A percentile compares a stretch with the other conserved stretches of the same genome.
phyloP scores from a whole-genome alignment of 2,888 invertebrate genomes.

The Aradus depressus region DNA sequence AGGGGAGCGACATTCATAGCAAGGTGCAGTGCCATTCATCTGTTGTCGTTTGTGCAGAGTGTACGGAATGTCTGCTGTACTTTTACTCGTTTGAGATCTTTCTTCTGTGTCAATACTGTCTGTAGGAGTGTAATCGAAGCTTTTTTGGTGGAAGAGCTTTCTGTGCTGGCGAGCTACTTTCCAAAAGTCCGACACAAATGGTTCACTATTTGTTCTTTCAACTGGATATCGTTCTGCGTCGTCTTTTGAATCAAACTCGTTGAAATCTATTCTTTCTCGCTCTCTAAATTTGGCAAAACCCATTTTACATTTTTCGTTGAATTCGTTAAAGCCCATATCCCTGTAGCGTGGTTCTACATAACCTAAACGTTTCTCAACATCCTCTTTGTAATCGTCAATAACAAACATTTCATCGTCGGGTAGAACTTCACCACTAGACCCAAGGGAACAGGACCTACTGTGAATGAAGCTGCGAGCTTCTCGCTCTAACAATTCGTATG shows the following conservation, averaged over 20 bases:
- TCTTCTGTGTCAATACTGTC: slow-evolving; percentile 50
- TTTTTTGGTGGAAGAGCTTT: slow-evolving; percentile 44
- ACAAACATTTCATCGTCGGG: slow-evolving; percentile 68
- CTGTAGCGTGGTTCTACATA: slow-evolving; percentile 32
- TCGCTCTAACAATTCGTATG: slow-evolving; percentile 66
- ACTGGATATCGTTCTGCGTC: slow-evolving; percentile 35
- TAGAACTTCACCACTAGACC: slow-evolving; percentile 63
- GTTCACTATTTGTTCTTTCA: slow-evolving; percentile 71
- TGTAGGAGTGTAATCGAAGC: slow-evolving; percentile 31
- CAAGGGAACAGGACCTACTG: slow-evolving; percentile 38
- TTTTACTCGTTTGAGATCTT: slow-evolving; percentile 43
- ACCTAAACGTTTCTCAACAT: slow-evolving; percentile 29
- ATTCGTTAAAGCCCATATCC: slow-evolving; percentile 32
- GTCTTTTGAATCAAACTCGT: slow-evolving; percentile 33
- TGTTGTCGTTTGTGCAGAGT: slow-evolving; percentile 73
- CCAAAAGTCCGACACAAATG: slow-evolving; percentile 56
- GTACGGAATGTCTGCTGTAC: slow-evolving; percentile 67
- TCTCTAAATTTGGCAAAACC: slow-evolving; percentile 29
- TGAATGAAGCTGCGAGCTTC: slow-evolving; percentile 23
- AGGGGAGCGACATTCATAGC: slow-evolving; percentile 27
- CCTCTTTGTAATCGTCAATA: slow-evolving; percentile 53
- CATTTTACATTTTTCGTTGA: slow-evolving; percentile 33
- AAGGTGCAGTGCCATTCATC: slow-evolving; percentile 68
- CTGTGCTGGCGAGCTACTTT: slow-evolving; percentile 37
- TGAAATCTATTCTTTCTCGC: slow-evolving; percentile 26